phyloP scores from a whole-genome alignment of 2,113 vertebrate species.

The Sisor rabdophorus region DNA sequence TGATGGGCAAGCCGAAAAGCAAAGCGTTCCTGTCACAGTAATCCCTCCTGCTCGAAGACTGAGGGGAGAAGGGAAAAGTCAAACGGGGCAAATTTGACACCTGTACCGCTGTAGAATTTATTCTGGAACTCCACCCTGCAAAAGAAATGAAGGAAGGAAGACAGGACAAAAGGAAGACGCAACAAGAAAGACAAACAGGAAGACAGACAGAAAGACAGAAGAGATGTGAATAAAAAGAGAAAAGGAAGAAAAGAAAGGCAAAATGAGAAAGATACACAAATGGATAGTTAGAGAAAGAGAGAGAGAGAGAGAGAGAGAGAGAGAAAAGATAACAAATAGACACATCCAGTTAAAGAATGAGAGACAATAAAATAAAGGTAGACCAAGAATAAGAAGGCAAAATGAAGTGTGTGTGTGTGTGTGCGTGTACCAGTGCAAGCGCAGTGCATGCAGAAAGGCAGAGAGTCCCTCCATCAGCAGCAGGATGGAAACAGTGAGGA shows the following conservation, averaged over 20 bases:
- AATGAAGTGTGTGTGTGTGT: neutral
- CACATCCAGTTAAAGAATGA: neutral
- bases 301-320: neutral
- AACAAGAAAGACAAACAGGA: neutral
- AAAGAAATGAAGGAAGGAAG: constrained; percentile 28
- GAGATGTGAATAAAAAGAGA: neutral
- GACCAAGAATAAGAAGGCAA: neutral
- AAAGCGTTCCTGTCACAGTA: constrained; percentile 53
- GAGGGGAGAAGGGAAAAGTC: constrained; percentile 87
- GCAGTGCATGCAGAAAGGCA: constrained; percentile 92
- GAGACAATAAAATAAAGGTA: neutral
- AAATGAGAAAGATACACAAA: neutral
- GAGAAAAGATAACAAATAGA: neutral
- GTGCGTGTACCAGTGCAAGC: constrained; percentile 86
- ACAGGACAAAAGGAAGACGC: neutral
- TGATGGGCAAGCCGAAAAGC: constrained; percentile 9
- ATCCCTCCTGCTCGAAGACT: constrained; percentile 75
- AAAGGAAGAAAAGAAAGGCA: neutral
- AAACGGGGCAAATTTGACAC: constrained; percentile 91
- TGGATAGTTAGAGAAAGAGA: no score
- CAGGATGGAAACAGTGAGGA: constrained; percentile 86
- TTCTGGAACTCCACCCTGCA: constrained; percentile 98
- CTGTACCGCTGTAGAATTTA: constrained; percentile 91
- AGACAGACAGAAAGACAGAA: neutral
- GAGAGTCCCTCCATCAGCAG: constrained; percentile 97